Evolutionary conservation across 1,140 invertebrate genomes (phyloP).

Genomic region (Musca vetustissima): DNA sequence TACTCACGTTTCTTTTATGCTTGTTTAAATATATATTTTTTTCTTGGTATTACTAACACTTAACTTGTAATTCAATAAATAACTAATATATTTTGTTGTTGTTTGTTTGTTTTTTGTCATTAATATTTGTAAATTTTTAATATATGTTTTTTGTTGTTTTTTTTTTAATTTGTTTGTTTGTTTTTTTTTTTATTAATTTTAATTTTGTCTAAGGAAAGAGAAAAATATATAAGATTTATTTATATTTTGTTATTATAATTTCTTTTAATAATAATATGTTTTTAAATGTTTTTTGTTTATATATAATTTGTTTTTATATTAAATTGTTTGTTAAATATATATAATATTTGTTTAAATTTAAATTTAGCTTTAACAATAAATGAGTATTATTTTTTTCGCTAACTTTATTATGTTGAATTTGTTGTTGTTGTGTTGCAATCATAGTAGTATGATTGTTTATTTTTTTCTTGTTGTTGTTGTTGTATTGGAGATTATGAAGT

Average conservation of each 20-base stretch:
- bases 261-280: neutral
- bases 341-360: conserved; percentile 8
- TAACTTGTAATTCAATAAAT: conserved; percentile 27
- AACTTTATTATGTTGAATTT: neutral
- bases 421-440: too few species aligned
- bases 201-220: conserved; percentile 23
- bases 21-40: conserved; percentile 12
- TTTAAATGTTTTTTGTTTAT: neutral
- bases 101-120: neutral
- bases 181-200: neutral
- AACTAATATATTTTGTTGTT: conserved; percentile 18
- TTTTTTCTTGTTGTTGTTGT: conserved; percentile 14
- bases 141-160: neutral
- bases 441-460: too few species aligned
- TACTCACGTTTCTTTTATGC: conserved; percentile 6
- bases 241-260: conserved; percentile 11
- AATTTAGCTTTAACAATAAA: conserved; percentile 25
- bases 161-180: neutral
- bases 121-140: conserved; percentile 1
- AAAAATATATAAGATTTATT: conserved; percentile 22
- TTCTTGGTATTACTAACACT: conserved; percentile 24
- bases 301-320: conserved; percentile 3
- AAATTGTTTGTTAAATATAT: conserved; percentile 14
- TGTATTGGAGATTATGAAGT: neutral
- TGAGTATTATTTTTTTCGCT: conserved; percentile 1